phyloP scores from a whole-genome alignment of 2,797 vertebrate species.

The Propithecus perrieri region DNA sequence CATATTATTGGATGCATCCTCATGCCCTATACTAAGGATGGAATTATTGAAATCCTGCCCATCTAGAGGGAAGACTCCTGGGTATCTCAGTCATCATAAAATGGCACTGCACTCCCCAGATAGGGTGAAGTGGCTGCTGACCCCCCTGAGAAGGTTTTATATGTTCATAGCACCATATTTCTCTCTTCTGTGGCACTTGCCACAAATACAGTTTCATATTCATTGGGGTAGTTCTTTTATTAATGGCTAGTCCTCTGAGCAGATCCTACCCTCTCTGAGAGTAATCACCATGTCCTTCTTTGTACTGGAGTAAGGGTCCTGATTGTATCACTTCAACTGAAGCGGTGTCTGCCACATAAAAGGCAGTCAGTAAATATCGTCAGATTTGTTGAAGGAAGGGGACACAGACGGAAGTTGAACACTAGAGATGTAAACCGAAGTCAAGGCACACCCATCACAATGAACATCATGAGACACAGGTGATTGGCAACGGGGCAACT shows the following conservation, averaged over 20 bases:
- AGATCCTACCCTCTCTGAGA: not conserved
- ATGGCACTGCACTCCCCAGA: not conserved
- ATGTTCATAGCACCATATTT: not conserved
- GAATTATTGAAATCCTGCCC: not conserved
- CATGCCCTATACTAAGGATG: not conserved
- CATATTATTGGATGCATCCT: not conserved
- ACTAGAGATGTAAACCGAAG: not conserved
- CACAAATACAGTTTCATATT: not conserved
- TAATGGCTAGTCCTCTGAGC: not conserved
- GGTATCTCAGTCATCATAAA: not conserved
- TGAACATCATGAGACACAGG: not conserved
- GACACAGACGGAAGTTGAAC: not conserved
- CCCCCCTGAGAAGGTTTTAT: not conserved
- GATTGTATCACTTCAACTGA: not conserved
- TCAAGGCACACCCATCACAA: not conserved
- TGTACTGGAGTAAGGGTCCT: not conserved
- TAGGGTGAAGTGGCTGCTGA: not conserved
- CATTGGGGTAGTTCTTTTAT: not conserved
- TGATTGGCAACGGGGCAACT: not conserved
- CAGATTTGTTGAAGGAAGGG: not conserved
- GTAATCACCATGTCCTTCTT: not conserved
- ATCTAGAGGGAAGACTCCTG: not conserved
- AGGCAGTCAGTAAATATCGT: not conserved
- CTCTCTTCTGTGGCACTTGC: not conserved
- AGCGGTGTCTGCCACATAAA: not conserved